These are phyloP conservation scores for Erythrocercus mccallii DNA, from an alignment of 2,113 vertebrate genomes.

Conservation along the genomic window DNA sequence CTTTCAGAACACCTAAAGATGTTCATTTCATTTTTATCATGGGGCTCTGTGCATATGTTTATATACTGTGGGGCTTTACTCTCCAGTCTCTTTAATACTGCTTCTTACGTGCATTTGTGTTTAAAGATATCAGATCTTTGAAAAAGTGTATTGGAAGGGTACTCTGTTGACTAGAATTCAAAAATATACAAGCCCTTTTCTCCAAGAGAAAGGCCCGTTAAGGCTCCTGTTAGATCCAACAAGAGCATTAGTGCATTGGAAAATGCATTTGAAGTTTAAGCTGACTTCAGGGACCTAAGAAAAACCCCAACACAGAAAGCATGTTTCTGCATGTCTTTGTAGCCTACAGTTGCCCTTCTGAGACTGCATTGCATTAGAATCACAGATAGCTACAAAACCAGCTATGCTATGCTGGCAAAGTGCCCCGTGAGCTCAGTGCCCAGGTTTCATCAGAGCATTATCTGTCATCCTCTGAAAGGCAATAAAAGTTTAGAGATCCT, in stretches of 20 bases:
- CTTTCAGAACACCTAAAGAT: background rate
- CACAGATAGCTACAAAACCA: background rate
- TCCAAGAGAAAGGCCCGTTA: slow-evolving; percentile 37
- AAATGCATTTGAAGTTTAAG: slow-evolving; percentile 57
- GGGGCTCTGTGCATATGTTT: accelerated
- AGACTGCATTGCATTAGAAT: background rate
- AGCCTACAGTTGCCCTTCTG: background rate
- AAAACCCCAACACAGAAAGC: background rate
- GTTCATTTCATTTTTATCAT: background rate
- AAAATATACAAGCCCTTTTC: background rate
- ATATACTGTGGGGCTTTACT: background rate
- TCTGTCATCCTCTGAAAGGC: background rate
- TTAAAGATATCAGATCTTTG: background rate
- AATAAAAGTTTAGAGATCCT: background rate
- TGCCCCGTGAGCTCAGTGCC: background rate
- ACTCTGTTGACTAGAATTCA: background rate
- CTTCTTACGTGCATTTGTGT: background rate
- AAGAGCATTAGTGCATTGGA: slow-evolving; percentile 43
- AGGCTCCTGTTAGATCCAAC: slow-evolving; percentile 49
- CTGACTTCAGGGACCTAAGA: slow-evolving; percentile 28
- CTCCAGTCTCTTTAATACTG: background rate
- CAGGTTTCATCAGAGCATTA: background rate
- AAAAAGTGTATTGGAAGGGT: background rate
- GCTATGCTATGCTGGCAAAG: background rate
- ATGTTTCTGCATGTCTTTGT: slow-evolving; percentile 1